Evolutionary conservation across 1,140 invertebrate genomes (phyloP).

Genomic region (Trypoxylus dichotomus): DNA sequence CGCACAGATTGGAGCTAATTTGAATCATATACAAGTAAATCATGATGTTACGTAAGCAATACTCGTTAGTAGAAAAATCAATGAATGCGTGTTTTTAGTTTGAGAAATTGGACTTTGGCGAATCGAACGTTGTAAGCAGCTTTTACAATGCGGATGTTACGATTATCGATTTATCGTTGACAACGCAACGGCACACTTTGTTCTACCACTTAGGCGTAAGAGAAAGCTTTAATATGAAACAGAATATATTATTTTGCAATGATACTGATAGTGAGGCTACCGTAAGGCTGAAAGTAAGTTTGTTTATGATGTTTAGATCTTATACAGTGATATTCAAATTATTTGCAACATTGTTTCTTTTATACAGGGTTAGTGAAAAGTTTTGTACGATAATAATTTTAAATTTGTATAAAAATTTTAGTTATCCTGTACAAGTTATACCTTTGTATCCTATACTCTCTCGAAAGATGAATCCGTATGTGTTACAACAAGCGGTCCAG

Average conservation of each 20-base stretch:
- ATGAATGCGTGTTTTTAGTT: conserved; percentile 62
- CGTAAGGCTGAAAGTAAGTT: conserved; percentile 75
- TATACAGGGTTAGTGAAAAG: neutral
- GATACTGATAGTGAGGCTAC: conserved; percentile 87
- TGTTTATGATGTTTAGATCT: no score
- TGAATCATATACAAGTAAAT: conserved; percentile 79
- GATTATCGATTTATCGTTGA: conserved; percentile 91
- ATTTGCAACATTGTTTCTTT: neutral
- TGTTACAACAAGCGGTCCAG: conserved; percentile 67
- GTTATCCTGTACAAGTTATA: conserved; percentile 85
- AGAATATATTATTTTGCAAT: conserved; percentile 94
- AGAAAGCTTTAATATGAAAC: conserved; percentile 98
- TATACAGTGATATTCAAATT: no score
- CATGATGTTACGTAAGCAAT: no score
- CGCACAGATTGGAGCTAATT: conserved; percentile 73
- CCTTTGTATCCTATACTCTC: conserved; percentile 85
- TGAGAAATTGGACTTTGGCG: conserved; percentile 84
- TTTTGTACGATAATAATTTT: no score
- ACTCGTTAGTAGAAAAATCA: no score
- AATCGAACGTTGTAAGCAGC: conserved; percentile 80
- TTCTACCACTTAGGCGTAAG: conserved; percentile 97
- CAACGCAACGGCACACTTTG: conserved; percentile 86
- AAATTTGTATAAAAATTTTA: conserved; percentile 48
- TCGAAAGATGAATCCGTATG: conserved; percentile 69
- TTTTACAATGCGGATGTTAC: conserved; percentile 98